Base-by-base conservation (phyloP, 2,888 invertebrate genomes). In the Caenorhabditis virilis region DNA sequence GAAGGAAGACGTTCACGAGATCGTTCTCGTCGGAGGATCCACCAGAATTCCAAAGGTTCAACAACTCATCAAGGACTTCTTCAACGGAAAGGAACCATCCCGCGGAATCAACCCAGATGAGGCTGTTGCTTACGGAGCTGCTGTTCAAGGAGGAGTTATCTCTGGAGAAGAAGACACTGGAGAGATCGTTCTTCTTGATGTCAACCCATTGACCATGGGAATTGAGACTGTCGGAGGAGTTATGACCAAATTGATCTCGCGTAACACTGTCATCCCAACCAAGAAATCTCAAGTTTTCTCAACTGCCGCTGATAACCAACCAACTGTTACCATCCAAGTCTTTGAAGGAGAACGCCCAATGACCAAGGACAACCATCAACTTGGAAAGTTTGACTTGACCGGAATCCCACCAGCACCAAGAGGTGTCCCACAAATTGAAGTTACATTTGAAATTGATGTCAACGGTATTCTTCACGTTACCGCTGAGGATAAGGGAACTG, bases 221-320 rank as follows among this genome's bases (percentile, higher is more conserved):
- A 98, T 99, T 83, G 98, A 99, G 86, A 99, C 98, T 39, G 95
- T 97, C 47, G 97, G 98, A 70, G 98, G 98, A 76, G 97, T 98
- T 27, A 98, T 99, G 97, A 97, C 97, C 77, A 97, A 95, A 85
- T 88, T 98, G 54, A 98, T 98, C 84, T 91, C 93, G 53, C 86
- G 97, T 79, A 98, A 98, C 88, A 97, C 97, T 25, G 95, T 95
- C 70, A 97, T 99, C 83, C 98, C 98, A 27, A 97, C 97, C 52
- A 97, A 97, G 88, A 97, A 98, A 85, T 93, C 93, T 0, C 97
- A 98, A 86, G 94, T 97, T 84, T 99, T 98, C 89, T 95, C 95
- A 0, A 98, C 98, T 1, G 95, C 97, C 55, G 92, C 94, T 26
- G 98, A 98, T 85, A 98, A 97, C 86, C 98, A 98, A 85, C 93